These are phyloP conservation scores for Neogale vison DNA, from an alignment of 2,113 vertebrate genomes.

Conservation along the genomic window DNA sequence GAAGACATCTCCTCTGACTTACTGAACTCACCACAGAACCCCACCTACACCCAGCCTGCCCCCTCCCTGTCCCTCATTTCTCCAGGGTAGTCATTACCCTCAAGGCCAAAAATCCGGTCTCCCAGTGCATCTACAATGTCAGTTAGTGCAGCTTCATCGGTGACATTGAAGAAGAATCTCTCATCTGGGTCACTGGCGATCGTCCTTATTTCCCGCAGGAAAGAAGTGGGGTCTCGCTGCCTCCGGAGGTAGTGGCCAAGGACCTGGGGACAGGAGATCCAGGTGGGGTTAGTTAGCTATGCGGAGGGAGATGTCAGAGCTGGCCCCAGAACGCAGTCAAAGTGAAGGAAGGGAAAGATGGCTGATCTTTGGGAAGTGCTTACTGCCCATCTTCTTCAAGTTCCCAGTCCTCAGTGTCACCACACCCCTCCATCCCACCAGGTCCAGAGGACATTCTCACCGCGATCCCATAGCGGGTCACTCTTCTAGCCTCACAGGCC, in stretches of 20 bases:
- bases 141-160: constrained; percentile 94
- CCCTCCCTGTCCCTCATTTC: background rate
- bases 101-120: constrained; percentile 95
- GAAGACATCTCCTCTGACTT: background rate
- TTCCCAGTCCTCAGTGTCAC: background rate
- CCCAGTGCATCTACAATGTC: constrained; percentile 97
- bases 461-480: constrained; percentile 94
- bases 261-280: constrained; percentile 84
- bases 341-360: background rate
- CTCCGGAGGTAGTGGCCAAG: constrained; percentile 95
- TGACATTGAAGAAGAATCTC: constrained; percentile 97
- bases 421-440: background rate
- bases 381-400: background rate
- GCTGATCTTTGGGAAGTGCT: background rate
- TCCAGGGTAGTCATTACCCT: constrained; percentile 85
- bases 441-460: constrained; percentile 82
- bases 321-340: background rate
- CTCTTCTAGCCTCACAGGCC: constrained; percentile 90
- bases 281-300: background rate
- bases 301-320: background rate
- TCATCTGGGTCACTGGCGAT: constrained; percentile 96
- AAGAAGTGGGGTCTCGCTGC: constrained; percentile 94
- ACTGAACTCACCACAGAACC: background rate
- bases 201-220: constrained; percentile 94
- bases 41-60: background rate